These are phyloP conservation scores for Salvelinus fontinalis DNA, from an alignment of 2,113 vertebrate species.

Conservation along the genomic window DNA sequence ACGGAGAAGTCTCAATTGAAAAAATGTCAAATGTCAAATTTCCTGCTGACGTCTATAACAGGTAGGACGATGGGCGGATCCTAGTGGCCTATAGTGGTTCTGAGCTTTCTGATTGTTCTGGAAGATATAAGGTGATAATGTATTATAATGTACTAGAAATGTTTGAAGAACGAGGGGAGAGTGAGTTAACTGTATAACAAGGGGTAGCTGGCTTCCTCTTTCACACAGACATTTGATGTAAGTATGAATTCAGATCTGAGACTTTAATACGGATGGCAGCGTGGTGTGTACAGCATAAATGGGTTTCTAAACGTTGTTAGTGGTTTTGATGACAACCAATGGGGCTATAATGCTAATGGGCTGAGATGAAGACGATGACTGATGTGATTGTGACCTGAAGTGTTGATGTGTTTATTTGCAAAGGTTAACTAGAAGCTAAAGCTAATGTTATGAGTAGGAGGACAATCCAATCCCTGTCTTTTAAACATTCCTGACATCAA, in stretches of 20 bases:
- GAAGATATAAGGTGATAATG: conserved; percentile 3
- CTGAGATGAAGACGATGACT: not conserved
- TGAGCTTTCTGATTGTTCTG: conserved; percentile 18
- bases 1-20: conserved; percentile 28
- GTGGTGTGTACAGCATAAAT: not conserved
- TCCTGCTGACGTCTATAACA: conserved; percentile 30
- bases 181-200: not conserved
- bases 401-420: not conserved
- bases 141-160: not conserved
- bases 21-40: conserved; percentile 27
- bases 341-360: conserved; percentile 45
- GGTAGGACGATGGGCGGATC: conserved; percentile 3
- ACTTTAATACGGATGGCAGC: not conserved
- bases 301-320: not conserved
- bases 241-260: not conserved
- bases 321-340: conserved; percentile 33
- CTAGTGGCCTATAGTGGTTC: conserved; percentile 11
- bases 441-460: not conserved
- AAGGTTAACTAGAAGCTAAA: not conserved
- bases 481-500: conserved; percentile 51
- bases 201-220: conserved; percentile 19
- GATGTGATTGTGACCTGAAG: conserved; percentile 2
- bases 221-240: not conserved
- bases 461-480: conserved; percentile 8
- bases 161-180: not conserved